phyloP scores from a whole-genome alignment of 2,113 vertebrate genomes.

The Gymnocephalus cernua region DNA sequence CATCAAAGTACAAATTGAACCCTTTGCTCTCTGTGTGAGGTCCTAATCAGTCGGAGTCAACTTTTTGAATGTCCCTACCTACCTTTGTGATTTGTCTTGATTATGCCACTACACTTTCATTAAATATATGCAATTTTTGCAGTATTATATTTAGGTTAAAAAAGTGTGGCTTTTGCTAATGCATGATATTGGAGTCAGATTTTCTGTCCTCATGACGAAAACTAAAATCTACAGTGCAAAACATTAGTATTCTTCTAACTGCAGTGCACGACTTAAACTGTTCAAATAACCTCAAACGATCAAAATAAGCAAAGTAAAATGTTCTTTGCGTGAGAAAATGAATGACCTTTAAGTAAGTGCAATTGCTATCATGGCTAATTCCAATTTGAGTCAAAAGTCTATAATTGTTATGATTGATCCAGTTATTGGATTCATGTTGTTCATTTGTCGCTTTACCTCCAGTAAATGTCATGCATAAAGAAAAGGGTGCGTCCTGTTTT shows the following conservation, averaged over 20 bases:
- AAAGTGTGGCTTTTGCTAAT: not conserved
- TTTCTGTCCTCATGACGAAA: not conserved
- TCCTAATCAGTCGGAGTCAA: slow-evolving; percentile 5
- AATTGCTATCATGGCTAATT: not conserved
- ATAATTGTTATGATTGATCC: not conserved
- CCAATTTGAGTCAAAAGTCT: not conserved
- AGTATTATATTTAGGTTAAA: not conserved
- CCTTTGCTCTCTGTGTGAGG: slow-evolving; percentile 35
- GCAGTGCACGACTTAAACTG: not conserved
- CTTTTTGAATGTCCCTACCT: not conserved
- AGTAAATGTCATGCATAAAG: slow-evolving; percentile 83
- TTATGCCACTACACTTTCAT: slow-evolving; percentile 7
- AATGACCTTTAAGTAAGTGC: not conserved
- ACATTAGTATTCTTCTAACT: not conserved
- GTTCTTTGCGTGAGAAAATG: not conserved
- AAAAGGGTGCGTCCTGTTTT: slow-evolving; percentile 82
- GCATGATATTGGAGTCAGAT: not conserved
- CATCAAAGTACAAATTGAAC: slow-evolving; percentile 7
- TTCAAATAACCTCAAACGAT: not conserved
- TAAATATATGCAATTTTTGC: not conserved
- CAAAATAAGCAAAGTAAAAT: not conserved
- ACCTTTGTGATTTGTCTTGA: slow-evolving; percentile 4
- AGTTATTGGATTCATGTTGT: not conserved
- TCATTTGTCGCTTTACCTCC: slow-evolving; percentile 74
- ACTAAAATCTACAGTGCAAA: not conserved